Conservation (phyloP, 2,888 invertebrate species). For the Julus scanicus region DNA sequence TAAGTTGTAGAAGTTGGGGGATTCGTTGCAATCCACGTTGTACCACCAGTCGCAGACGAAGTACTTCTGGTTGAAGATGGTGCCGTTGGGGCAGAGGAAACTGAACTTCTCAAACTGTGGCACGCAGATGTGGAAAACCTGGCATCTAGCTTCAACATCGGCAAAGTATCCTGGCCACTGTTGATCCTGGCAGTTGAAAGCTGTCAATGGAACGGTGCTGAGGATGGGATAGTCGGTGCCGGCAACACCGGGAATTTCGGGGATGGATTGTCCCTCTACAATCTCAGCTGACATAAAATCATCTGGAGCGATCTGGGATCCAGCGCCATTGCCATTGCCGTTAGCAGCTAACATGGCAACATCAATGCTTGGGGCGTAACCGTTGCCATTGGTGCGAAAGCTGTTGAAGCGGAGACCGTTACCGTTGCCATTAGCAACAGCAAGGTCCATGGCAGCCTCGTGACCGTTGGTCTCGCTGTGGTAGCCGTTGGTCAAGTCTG, state of each 20-base stretch:
- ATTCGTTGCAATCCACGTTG: constrained; percentile 87
- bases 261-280: constrained; percentile 53
- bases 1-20: constrained; percentile 80
- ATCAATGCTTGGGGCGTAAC: neutral
- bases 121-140: constrained; percentile 88
- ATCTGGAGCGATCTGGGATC: constrained; percentile 36
- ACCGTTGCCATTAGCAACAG: constrained; percentile 10
- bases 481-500: constrained; percentile 12
- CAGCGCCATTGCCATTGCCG: neutral
- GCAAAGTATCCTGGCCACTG: constrained; percentile 79
- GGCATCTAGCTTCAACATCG: constrained; percentile 87
- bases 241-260: constrained; percentile 57
- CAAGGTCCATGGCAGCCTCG: neutral
- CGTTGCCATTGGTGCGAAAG: constrained; percentile 1
- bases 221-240: constrained; percentile 58
- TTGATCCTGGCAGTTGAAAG: constrained; percentile 56
- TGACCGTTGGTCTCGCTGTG: constrained; percentile 6
- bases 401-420: constrained; percentile 3
- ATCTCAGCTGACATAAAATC: constrained; percentile 48
- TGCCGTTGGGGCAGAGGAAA: constrained; percentile 90
- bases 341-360: constrained; percentile 10
- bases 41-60: constrained; percentile 96
- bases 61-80: constrained; percentile 89
- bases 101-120: constrained; percentile 85
- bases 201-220: constrained; percentile 49